Evolutionary conservation across 1,140 invertebrate species (phyloP), one percentile per base, ranked within the genome.

Genomic region (Caerostris darwini): DNA sequence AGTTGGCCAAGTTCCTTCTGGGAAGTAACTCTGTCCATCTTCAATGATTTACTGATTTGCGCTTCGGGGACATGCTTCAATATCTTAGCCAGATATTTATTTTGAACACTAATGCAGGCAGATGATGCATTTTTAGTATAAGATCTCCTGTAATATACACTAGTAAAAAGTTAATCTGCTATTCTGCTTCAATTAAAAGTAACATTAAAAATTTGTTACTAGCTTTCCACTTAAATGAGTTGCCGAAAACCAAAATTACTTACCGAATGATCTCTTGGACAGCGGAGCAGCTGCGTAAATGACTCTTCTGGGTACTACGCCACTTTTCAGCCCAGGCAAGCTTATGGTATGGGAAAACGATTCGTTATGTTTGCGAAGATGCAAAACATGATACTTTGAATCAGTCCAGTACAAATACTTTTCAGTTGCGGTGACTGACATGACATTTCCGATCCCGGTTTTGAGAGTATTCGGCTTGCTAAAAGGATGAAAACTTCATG

Each of bases 331-430:
- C 7, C 86, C 64, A n/a, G 85, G 92, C 57, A 94, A 57, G 19
- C 58, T 8, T 12, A 94, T 58, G 12, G 71, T 58, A 5, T 90
- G 77, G 5, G 69, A 34, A 10, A n/a, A 10, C 0, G 57, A 69
- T 10, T 50, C n/a, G 14, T 94, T 90, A 5, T 81, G 58, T 1
- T 14, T n/a, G 5, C 64, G 77, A 69, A 89, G 61, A 12, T 88
- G 54, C 3, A 94, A 12, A 1, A 57, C 67, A 17, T 81, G 53
- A 6, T 92, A 8, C n/a, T 95, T 96, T 12, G 95, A 94, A 93
- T 96, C 96, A 5, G 96, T 95, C 95, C 96, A 97, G 94, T 96
- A 97, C 3, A 97, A 87, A 61, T 94, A 95, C 67, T 95, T 95
- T 50, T 95, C 94, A 92, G 95, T 95, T 19, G 96, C 95, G 2